These are phyloP conservation scores for Erythrocercus mccallii DNA, from an alignment of 2,113 vertebrate genomes.

Conservation along the genomic window DNA sequence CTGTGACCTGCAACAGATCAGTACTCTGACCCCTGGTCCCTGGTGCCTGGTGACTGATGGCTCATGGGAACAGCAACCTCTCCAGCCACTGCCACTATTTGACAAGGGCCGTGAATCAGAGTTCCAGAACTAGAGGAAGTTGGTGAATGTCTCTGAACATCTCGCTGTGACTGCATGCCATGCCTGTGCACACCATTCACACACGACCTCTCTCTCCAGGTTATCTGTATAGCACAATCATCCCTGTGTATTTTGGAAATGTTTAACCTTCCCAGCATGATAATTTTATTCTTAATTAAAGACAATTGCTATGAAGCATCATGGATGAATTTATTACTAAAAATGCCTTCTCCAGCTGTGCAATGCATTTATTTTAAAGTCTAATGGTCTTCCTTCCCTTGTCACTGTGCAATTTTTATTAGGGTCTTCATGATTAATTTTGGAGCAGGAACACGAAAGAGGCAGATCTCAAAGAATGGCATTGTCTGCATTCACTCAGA, in stretches of 20 bases:
- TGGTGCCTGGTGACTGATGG: not conserved
- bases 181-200: not conserved
- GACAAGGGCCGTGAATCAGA: not conserved
- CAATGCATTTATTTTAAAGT: constrained; percentile 40
- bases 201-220: not conserved
- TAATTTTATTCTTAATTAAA: not conserved
- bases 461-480: constrained; percentile 57
- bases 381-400: constrained; percentile 30
- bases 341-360: not conserved
- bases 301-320: not conserved
- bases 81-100: not conserved
- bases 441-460: constrained; percentile 44
- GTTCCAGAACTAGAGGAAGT: not conserved
- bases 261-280: not conserved
- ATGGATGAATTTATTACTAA: not conserved
- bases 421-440: constrained; percentile 58
- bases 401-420: not conserved
- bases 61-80: not conserved
- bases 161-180: not conserved
- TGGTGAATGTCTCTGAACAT: not conserved
- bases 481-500: constrained; percentile 57
- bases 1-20: not conserved
- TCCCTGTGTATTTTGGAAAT: not conserved
- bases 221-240: not conserved
- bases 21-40: not conserved